phyloP scores from a whole-genome alignment of 2,888 invertebrate species.

The Biston betularia region DNA sequence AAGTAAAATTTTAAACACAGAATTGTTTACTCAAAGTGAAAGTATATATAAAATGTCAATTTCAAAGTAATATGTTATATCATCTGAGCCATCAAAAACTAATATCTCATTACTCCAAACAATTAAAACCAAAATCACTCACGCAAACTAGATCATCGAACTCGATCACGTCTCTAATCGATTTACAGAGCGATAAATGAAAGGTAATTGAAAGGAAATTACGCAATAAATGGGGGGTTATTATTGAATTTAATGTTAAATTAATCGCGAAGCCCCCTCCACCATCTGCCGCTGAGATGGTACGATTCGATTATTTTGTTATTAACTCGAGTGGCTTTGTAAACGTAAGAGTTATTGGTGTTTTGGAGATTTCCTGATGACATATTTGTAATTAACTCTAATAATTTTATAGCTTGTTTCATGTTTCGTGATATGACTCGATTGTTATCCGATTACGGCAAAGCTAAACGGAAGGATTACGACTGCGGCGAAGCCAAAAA shows the following conservation, averaged over 20 bases:
- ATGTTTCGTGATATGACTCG: too few species aligned
- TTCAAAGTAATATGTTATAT: background rate
- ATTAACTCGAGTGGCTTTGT: slow-evolving; percentile 55
- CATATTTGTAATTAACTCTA: background rate
- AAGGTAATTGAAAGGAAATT: slow-evolving; percentile 85
- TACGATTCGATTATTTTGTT: slow-evolving; percentile 60
- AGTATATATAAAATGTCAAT: too few species aligned
- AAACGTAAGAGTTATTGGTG: slow-evolving; percentile 33
- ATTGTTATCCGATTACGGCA: too few species aligned
- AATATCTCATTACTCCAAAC: background rate
- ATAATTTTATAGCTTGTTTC: too few species aligned
- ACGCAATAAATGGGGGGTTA: slow-evolving; percentile 84
- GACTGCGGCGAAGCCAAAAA: too few species aligned
- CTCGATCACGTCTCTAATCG: slow-evolving; percentile 64
- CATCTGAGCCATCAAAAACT: background rate
- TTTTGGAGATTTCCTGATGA: slow-evolving; percentile 19
- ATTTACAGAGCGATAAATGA: slow-evolving; percentile 82
- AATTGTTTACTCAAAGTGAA: too few species aligned
- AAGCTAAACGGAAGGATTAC: too few species aligned
- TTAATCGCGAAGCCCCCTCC: slow-evolving; percentile 76
- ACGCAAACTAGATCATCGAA: slow-evolving; percentile 36
- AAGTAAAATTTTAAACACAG: too few species aligned
- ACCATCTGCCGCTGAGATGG: slow-evolving; percentile 77
- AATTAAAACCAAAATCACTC: slow-evolving; percentile 19
- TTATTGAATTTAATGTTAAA: slow-evolving; percentile 86